phyloP scores from a whole-genome alignment of 2,888 invertebrate genomes.

The Pyrocoelia pectoralis region DNA sequence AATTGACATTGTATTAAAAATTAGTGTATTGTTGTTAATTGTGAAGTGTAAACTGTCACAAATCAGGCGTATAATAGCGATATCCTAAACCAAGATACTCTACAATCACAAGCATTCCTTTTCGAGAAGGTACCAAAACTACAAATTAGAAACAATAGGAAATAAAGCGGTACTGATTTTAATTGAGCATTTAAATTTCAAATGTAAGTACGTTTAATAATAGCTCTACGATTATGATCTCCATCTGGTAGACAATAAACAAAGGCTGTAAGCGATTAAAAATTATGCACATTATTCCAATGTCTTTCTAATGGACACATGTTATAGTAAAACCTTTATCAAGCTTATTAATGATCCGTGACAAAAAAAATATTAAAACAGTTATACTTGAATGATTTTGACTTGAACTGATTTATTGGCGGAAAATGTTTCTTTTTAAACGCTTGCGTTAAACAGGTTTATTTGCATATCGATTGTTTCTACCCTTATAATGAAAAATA shows the following conservation, averaged over 20 bases:
- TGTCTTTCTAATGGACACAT: slow-evolving; percentile 15
- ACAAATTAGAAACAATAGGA: background rate
- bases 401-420: background rate
- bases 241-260: slow-evolving; percentile 5
- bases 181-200: slow-evolving; percentile 5
- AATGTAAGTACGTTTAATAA: background rate
- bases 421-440: no score
- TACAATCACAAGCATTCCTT: no score
- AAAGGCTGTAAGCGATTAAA: background rate
- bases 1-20: no score
- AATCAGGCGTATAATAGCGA: no score
- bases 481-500: no score
- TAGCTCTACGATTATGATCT: background rate
- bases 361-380: slow-evolving; percentile 13
- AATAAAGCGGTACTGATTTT: background rate
- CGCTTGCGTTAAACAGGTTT: no score
- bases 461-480: no score
- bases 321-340: slow-evolving; percentile 18
- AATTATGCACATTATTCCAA: background rate
- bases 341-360: slow-evolving; percentile 14
- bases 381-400: slow-evolving; percentile 16
- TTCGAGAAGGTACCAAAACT: no score
- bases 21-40: no score
- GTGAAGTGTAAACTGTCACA: no score
- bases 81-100: no score